Percentiles rank a stretch among this genome's conserved stretches.
phyloP scores from a whole-genome alignment of 2,797 vertebrate genomes.

The Sarcoramphus papa region DNA sequence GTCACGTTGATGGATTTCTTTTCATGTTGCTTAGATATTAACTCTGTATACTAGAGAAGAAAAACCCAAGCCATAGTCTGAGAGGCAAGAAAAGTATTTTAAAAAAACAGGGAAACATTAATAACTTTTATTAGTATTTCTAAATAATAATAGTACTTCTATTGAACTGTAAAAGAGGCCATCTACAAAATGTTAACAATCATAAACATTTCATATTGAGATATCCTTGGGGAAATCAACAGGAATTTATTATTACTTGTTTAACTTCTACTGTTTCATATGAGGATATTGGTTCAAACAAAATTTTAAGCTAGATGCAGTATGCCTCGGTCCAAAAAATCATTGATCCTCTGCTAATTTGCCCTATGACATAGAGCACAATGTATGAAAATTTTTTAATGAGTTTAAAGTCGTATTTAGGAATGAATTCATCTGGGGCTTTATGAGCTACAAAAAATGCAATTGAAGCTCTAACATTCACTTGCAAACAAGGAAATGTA shows the following conservation, averaged over 20 bases:
- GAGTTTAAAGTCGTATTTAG: constrained; percentile 38
- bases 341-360: constrained; percentile 50
- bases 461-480: constrained; percentile 9
- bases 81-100: background rate
- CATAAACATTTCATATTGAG: constrained; percentile 11
- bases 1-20: constrained; percentile 39
- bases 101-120: constrained; percentile 12
- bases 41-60: constrained; percentile 14
- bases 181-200: constrained; percentile 26
- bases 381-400: constrained; percentile 12
- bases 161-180: background rate
- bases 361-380: constrained; percentile 1
- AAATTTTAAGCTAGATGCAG: background rate
- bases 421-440: constrained; percentile 27
- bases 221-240: background rate
- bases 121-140: constrained; percentile 57
- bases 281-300: background rate
- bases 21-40: constrained; percentile 51
- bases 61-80: background rate
- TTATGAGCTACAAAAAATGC: constrained; percentile 27
- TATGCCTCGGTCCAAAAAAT: background rate
- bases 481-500: background rate
- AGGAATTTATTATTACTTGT: background rate
- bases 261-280: background rate
- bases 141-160: constrained; percentile 38